Base-by-base conservation (phyloP, 2,797 vertebrate species). In the Chelmon rostratus region DNA sequence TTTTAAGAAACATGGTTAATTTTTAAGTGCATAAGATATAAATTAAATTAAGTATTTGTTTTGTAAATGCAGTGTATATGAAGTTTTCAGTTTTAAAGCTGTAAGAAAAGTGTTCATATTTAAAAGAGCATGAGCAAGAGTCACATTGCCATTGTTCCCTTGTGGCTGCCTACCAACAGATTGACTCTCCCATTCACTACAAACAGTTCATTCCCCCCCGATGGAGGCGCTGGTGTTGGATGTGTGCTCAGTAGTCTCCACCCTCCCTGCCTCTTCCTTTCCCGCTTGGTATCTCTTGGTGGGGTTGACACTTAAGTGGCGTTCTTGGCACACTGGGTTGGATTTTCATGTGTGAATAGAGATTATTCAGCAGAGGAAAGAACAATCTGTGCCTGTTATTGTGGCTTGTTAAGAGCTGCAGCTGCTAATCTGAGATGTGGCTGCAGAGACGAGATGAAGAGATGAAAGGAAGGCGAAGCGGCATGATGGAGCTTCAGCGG, bases 341-440 rank as follows among this genome's bases (percentile, higher is more conserved):
- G 40, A 75, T 89, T 84, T 90, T 73, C 72, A 85, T 68, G 33
- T 74, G 49, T 81, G 83, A 81, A 81, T 84, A 47, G 76, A 83
- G 86, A 90, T 91, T 81, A 89, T 86, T 90, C 38, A 59, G 50
- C 74, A 35, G 47, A 79, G 79, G 37, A 87, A 79, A 76, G 73
- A 77, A 80, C 81, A 83, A 65, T 90, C 68, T 65, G 47, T 4
- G n/a, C 16, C 67, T 76, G 73, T 61, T 66, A 52, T 76, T 59
- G 75, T 73, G 71, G 71, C 40, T 58, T 63, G 21, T 67, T 31
- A 16, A 63, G n/a, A 35, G 67, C 82, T 15, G 12, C 74, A 77
- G 77, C 78, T 73, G 73, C 70, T 85, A 75, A 84, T 82, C 78
- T 84, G 47, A 56, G 69, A 73, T 65, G 65, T 44, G 61, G 81